Conservation (phyloP, 2,113 vertebrate genomes). For the Verasper variegatus region DNA sequence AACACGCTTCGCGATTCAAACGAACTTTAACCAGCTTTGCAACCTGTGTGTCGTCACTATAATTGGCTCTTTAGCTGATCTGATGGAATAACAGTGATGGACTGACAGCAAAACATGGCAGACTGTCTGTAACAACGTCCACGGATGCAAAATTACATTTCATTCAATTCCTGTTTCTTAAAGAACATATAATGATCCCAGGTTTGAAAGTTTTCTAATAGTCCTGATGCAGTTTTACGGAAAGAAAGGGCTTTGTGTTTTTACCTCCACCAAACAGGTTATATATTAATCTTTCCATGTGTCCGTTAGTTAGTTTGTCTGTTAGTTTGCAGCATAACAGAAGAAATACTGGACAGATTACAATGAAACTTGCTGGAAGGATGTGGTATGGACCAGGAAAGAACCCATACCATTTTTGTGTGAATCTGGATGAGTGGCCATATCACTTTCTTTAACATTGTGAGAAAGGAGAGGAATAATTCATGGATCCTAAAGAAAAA, state of each 20-base stretch:
- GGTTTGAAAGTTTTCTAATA: conserved; percentile 4
- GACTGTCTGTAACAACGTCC: background rate
- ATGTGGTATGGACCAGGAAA: no score
- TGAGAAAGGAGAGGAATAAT: no score
- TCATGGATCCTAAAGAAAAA: no score
- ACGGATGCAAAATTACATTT: conserved; percentile 63
- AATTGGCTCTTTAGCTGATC: conserved; percentile 91
- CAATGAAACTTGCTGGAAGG: no score
- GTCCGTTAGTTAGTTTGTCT: no score
- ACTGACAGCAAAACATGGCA: conserved; percentile 83
- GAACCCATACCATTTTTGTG: no score
- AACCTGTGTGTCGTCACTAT: conserved; percentile 86
- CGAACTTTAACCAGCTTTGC: conserved; percentile 86
- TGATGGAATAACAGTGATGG: conserved; percentile 85
- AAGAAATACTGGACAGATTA: no score
- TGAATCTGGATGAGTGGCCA: no score
- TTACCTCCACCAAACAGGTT: no score
- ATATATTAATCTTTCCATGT: no score
- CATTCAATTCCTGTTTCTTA: background rate
- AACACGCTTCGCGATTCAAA: conserved; percentile 73
- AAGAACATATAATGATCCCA: background rate
- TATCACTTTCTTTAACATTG: no score
- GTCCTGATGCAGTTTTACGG: background rate
- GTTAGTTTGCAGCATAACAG: no score
- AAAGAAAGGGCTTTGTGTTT: background rate